Conservation (phyloP, 2,888 invertebrate species). For the Cephus runcator region DNA sequence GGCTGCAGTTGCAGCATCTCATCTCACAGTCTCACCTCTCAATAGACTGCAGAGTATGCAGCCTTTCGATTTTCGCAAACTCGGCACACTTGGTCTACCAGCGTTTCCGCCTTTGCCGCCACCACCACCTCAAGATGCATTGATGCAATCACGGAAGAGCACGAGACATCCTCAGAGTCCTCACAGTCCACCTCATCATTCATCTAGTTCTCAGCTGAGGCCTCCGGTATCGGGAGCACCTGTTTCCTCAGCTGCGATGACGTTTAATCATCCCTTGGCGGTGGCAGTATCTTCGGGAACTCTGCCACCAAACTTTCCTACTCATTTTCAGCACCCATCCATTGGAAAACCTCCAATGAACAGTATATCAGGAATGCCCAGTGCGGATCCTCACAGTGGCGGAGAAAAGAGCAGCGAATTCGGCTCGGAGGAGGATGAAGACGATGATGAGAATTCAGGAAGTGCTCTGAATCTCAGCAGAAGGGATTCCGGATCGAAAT, state of each 20-base stretch:
- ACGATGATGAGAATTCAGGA: conserved; percentile 72
- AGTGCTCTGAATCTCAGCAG: conserved; percentile 75
- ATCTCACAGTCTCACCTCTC: conserved; percentile 77
- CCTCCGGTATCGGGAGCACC: conserved; percentile 51
- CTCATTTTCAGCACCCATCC: conserved; percentile 41
- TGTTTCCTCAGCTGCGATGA: conserved; percentile 54
- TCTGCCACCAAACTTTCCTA: conserved; percentile 58
- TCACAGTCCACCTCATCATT: conserved; percentile 53
- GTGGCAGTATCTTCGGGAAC: conserved; percentile 58
- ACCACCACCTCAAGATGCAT: conserved; percentile 45
- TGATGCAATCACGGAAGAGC: conserved; percentile 46
- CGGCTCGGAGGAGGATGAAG: conserved; percentile 71
- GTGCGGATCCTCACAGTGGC: conserved; percentile 50
- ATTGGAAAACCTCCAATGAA: conserved; percentile 45
- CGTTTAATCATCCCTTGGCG: conserved; percentile 57
- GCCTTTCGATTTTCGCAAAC: conserved; percentile 91
- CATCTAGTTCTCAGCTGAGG: conserved; percentile 50
- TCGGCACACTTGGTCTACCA: conserved; percentile 72
- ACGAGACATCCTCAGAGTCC: conserved; percentile 56
- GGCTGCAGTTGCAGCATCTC: conserved; percentile 39
- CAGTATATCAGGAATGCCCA: conserved; percentile 35
- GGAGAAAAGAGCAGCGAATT: conserved; percentile 67
- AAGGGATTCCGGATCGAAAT: conserved; percentile 55
- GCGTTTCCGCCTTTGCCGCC: conserved; percentile 69
- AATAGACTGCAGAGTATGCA: conserved; percentile 95